These are phyloP conservation scores for Pardalotus punctatus DNA, from an alignment of 2,113 vertebrate species.

Conservation along the genomic window DNA sequence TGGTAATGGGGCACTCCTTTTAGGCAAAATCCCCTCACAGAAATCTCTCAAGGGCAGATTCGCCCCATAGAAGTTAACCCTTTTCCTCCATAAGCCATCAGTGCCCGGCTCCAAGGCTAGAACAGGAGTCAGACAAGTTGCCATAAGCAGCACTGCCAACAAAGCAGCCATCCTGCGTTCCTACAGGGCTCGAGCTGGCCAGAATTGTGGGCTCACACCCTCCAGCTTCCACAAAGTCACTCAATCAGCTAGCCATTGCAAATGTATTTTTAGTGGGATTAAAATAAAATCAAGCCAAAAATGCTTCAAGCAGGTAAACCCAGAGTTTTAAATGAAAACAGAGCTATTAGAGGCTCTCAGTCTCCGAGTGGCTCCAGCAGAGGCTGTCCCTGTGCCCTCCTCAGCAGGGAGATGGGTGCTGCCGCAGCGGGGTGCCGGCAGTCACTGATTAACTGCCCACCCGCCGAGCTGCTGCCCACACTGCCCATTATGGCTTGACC, in stretches of 20 bases:
- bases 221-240: background rate
- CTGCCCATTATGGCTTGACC: fast-evolving
- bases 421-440: fast-evolving
- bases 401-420: background rate
- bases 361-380: background rate
- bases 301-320: background rate
- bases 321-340: background rate
- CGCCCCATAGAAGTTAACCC: background rate
- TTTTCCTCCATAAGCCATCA: background rate
- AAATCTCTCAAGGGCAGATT: background rate
- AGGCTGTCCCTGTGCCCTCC: background rate
- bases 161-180: background rate
- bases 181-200: fast-evolving
- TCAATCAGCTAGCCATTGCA: background rate
- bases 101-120: background rate
- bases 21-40: background rate
- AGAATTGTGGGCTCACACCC: background rate
- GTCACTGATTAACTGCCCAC: background rate
- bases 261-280: background rate
- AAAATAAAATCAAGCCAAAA: background rate
- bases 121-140: background rate
- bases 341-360: background rate
- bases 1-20: background rate
- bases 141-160: fast-evolving
- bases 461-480: background rate